Base-by-base conservation (phyloP, 2,888 invertebrate species). In the Meiosimyza decipiens region DNA sequence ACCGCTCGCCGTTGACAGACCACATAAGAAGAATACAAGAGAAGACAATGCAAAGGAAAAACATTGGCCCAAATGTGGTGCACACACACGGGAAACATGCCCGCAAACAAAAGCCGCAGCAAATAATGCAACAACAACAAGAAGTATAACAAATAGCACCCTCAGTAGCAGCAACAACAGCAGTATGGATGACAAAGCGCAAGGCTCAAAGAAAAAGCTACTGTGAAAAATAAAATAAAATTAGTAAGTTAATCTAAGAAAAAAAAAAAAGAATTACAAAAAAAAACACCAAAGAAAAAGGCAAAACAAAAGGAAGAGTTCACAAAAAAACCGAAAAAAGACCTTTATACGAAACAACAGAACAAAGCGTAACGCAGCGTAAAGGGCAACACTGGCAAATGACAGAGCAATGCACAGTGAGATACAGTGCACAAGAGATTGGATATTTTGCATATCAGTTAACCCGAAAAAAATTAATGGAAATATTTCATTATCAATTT, bases 211-310 rank as follows among this genome's bases (percentile, higher is more conserved):
- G 18, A 18, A 18, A 57, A 57, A 13, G 1, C n/a, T 33, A 33
- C 28, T 11, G 22, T 5, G 1, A 69, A 69, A 60, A 70, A 54
- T 28, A 62, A 62, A 28, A 47, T 13, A 70, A 70, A 62, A 54
- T 63, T 63, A 70, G 62, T 60, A 67, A 68, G 59, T 68, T 68
- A 59, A 68, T 68, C 66, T 54, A 60, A 50, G 9, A 40, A 59
- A 28, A 12, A 15, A 59, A 59, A 33, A 33, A 59, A 60, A 40
- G 33, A 3, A 52, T n/a, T 9, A 66, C 12, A 52, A 66, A 28
- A 52, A 51, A 15, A 62, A 62, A 62, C 6, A 1, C 2, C 1
- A n/a, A 62, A 5, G n/a, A 33, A 11, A 33, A 62, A 62, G 62
- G n/a, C 33, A 47, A 28, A 40, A 15, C 16, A 63, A 63, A 18